These are phyloP conservation scores for Melanchra persicariae DNA, from an alignment of 2,888 invertebrate genomes.

Conservation along the genomic window DNA sequence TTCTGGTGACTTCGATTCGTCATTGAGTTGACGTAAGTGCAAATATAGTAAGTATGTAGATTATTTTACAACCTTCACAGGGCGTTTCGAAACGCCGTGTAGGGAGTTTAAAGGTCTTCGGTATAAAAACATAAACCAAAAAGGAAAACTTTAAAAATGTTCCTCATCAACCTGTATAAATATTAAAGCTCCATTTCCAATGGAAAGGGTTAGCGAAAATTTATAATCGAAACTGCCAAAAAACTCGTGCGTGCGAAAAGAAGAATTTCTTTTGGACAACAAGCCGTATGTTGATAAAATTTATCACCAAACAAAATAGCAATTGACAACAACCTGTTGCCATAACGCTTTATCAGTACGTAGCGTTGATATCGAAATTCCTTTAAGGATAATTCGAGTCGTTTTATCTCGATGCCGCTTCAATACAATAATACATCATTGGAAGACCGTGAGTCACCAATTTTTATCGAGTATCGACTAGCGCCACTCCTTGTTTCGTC, in stretches of 20 bases:
- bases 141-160: constrained; percentile 44
- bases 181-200: constrained; percentile 19
- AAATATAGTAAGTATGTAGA: constrained; percentile 41
- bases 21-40: constrained; percentile 60
- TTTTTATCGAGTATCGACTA: constrained; percentile 76
- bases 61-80: constrained; percentile 41
- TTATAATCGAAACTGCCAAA: constrained; percentile 12
- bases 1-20: constrained; percentile 39
- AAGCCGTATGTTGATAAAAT: constrained; percentile 62
- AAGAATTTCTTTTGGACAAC: constrained; percentile 31
- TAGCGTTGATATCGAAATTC: constrained; percentile 72
- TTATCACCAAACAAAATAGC: constrained; percentile 68
- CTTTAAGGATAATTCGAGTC: constrained; percentile 70
- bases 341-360: constrained; percentile 69
- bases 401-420: constrained; percentile 67
- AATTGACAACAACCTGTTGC: constrained; percentile 75
- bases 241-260: constrained; percentile 17
- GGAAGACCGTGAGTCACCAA: constrained; percentile 72
- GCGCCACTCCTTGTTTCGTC: constrained; percentile 79
- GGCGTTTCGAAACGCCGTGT: constrained; percentile 32
- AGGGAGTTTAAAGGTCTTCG: constrained; percentile 38
- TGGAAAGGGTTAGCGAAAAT: neutral
- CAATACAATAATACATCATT: constrained; percentile 60
- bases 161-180: constrained; percentile 23
- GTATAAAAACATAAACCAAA: constrained; percentile 44